Percentiles rank a stretch among this genome's conserved stretches.
phyloP scores from a whole-genome alignment of 2,888 invertebrate species.

The Leptarthrus brevirostris region DNA sequence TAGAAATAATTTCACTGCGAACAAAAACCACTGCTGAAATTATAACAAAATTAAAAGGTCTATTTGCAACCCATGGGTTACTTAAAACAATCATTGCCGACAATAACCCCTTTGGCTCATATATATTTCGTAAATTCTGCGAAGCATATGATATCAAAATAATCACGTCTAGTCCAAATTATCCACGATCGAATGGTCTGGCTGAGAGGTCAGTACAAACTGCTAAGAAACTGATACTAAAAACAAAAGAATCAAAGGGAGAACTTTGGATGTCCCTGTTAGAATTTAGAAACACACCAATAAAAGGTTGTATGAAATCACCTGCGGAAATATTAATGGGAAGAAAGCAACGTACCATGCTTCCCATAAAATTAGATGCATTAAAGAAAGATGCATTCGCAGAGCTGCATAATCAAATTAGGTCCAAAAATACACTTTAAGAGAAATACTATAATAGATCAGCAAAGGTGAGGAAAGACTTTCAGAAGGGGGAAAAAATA shows the following conservation, averaged over 20 bases:
- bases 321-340: conserved; percentile 20
- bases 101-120: too few relatives aligned
- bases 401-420: background rate
- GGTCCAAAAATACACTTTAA: background rate
- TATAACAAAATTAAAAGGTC: too few relatives aligned
- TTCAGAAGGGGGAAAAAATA: too few relatives aligned
- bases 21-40: too few relatives aligned
- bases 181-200: conserved; percentile 5
- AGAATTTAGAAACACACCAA: conserved; percentile 28
- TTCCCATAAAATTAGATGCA: background rate
- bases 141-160: too few relatives aligned
- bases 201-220: conserved; percentile 22
- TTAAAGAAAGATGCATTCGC: background rate
- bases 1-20: too few relatives aligned
- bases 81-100: too few relatives aligned
- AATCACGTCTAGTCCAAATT: conserved; percentile 54
- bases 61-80: too few relatives aligned
- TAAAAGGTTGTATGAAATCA: background rate
- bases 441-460: too few relatives aligned
- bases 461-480: too few relatives aligned
- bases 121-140: too few relatives aligned
- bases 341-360: background rate
- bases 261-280: conserved; percentile 17
- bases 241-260: background rate
- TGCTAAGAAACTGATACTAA: conserved; percentile 1